These are phyloP conservation scores for Tachysurus vachellii DNA, from an alignment of 2,113 vertebrate species.

Conservation along the genomic window DNA sequence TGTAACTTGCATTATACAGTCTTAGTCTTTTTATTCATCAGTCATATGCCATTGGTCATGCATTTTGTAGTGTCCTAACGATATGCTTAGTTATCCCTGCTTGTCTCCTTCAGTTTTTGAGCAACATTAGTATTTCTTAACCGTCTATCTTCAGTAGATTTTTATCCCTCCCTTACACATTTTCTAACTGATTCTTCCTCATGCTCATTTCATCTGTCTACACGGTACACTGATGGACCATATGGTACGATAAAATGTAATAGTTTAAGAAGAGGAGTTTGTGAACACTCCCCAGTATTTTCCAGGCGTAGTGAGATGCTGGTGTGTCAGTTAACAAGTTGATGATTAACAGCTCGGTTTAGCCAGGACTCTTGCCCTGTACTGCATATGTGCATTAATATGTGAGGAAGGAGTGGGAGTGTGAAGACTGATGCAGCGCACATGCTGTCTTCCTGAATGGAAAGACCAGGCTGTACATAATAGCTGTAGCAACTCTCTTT, in stretches of 20 bases:
- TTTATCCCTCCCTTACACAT: neutral
- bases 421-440: conserved; percentile 34
- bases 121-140: neutral
- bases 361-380: neutral
- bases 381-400: conserved; percentile 12
- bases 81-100: conserved; percentile 10
- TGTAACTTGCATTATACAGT: conserved; percentile 20
- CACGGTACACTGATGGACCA: neutral
- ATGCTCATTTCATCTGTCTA: neutral
- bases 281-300: neutral
- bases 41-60: conserved; percentile 34
- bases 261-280: neutral
- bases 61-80: conserved; percentile 10
- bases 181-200: neutral
- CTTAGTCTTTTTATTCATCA: neutral
- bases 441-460: conserved; percentile 44
- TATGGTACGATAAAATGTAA: neutral
- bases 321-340: neutral
- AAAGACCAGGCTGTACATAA: conserved; percentile 35
- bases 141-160: neutral
- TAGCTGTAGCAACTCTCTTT: neutral
- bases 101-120: neutral
- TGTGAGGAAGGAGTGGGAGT: conserved; percentile 27
- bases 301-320: neutral
- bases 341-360: conserved; percentile 5